A percentile compares a stretch with the other conserved stretches of the same genome.
phyloP scores from a whole-genome alignment of 2,113 vertebrate species.

The Gavialis gangeticus region DNA sequence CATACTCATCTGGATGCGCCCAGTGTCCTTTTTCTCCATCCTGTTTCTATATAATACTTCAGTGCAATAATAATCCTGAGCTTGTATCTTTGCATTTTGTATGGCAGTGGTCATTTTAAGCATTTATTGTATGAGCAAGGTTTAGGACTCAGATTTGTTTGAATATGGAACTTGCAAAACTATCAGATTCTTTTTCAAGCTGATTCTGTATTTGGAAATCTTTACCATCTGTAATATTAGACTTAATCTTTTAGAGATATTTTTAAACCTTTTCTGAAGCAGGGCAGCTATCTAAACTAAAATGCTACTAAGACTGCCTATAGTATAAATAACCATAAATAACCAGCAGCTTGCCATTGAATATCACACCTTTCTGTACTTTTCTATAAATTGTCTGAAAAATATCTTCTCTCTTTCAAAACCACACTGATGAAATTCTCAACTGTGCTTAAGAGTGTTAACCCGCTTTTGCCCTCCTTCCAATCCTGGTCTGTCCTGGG shows the following conservation, averaged over 20 bases:
- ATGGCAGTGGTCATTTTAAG: constrained; percentile 20
- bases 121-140: not conserved
- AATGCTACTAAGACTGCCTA: not conserved
- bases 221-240: not conserved
- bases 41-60: constrained; percentile 46
- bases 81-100: constrained; percentile 47
- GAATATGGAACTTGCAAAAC: not conserved
- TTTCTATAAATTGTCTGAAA: not conserved
- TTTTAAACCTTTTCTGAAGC: not conserved
- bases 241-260: constrained; percentile 13
- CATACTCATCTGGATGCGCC: no score
- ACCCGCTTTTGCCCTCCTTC: not conserved
- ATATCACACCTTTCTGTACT: not conserved
- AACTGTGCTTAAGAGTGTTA: not conserved
- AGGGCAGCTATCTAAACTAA: constrained; percentile 1
- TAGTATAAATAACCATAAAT: no score
- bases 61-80: constrained; percentile 16
- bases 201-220: not conserved
- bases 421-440: not conserved
- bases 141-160: constrained; percentile 3
- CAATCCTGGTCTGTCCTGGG: no score
- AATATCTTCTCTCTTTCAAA: not conserved
- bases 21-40: constrained; percentile 42
- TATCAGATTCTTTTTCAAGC: not conserved
- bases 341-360: not conserved